Conservation (phyloP, 2,888 invertebrate genomes). For the Leucozona laternaria region DNA sequence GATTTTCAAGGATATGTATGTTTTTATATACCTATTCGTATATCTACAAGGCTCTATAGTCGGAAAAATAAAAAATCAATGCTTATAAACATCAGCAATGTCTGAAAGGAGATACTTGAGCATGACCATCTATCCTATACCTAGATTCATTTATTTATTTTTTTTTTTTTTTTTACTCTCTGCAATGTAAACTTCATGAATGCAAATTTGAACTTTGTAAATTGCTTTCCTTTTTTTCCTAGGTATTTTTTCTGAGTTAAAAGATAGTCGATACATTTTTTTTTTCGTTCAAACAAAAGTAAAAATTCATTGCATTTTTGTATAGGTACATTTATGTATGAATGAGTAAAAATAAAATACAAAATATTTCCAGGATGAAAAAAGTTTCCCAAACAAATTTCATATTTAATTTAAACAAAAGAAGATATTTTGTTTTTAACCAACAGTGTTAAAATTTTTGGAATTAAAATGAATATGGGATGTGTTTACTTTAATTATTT, state of each 20-base stretch:
- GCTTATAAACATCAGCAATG: background rate
- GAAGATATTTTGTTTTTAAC: background rate
- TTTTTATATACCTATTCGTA: background rate
- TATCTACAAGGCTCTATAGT: background rate
- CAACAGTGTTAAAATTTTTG: background rate
- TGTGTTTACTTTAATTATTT: background rate
- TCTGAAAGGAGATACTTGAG: conserved; percentile 9
- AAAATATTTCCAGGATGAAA: background rate
- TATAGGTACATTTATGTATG: too few species aligned
- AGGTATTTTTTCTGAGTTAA: background rate
- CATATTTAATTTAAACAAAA: background rate
- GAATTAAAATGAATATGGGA: background rate
- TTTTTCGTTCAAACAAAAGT: background rate
- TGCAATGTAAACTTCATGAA: conserved; percentile 28
- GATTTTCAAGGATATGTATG: conserved; percentile 23
- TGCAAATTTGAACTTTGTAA: conserved; percentile 10
- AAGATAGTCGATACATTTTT: background rate
- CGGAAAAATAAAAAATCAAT: conserved; percentile 17
- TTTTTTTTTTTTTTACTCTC: background rate
- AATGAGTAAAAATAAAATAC: too few species aligned
- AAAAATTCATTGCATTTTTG: conserved; percentile 1
- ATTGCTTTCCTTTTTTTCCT: background rate
- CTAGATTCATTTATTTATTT: background rate
- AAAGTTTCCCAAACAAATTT: background rate
- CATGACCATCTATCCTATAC: conserved; percentile 3